phyloP scores from a whole-genome alignment of 2,888 invertebrate species.

The Callosobruchus maculatus region DNA sequence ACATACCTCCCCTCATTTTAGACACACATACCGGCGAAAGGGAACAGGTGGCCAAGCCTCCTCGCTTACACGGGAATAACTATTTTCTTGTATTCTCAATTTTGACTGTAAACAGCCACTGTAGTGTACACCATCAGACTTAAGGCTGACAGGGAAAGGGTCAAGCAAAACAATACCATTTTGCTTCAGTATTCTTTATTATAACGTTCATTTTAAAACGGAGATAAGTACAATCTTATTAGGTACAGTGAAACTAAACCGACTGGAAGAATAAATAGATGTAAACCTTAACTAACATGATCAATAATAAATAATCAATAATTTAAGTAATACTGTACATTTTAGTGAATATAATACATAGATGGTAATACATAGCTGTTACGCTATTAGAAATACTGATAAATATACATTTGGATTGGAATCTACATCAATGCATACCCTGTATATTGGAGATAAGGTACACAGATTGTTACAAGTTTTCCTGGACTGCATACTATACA shows the following conservation, averaged over 20 bases:
- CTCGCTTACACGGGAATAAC: no score
- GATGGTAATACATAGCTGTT: not conserved
- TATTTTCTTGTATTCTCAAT: no score
- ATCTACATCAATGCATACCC: not conserved
- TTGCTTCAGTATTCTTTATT: not conserved
- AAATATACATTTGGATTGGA: no score
- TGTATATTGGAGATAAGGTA: not conserved
- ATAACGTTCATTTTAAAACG: no score
- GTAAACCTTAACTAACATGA: not conserved
- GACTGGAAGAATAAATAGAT: not conserved
- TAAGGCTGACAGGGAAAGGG: no score
- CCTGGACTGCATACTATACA: no score
- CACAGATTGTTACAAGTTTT: no score
- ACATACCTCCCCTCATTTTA: no score
- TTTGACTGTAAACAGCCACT: no score
- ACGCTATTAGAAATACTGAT: not conserved
- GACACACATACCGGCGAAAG: no score
- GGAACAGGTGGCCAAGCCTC: no score
- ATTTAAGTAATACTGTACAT: not conserved
- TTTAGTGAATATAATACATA: not conserved
- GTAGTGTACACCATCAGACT: no score
- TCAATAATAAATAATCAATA: not conserved
- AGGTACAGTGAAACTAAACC: not conserved
- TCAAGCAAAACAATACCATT: not conserved
- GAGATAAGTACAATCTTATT: not conserved